Evolutionary conservation across 53 echinoderm and acorn worm species (phyloP).

Genomic region (Holothuria leucospilota): DNA sequence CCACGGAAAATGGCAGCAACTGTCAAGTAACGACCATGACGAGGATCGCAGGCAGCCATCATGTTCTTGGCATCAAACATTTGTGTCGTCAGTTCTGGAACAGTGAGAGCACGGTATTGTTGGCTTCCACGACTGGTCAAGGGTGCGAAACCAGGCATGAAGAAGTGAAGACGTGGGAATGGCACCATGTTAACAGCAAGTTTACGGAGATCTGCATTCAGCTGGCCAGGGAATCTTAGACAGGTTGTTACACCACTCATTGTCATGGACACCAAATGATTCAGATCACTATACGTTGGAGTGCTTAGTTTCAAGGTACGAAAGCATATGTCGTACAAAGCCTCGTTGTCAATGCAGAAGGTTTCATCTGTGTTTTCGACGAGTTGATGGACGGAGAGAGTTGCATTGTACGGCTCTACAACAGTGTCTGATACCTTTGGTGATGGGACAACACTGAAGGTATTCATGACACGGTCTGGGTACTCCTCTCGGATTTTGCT

Average conservation of each 20-base stretch:
- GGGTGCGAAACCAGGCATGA: slow-evolving; percentile 82
- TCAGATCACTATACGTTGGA: slow-evolving; percentile 91
- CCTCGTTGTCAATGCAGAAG: slow-evolving; percentile 68
- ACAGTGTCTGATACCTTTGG: slow-evolving; percentile 81
- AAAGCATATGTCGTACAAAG: slow-evolving; percentile 75
- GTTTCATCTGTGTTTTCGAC: slow-evolving; percentile 68
- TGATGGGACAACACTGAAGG: slow-evolving; percentile 91
- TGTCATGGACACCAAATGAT: slow-evolving; percentile 85
- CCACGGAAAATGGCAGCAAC: slow-evolving; percentile 93
- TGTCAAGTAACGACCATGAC: slow-evolving; percentile 81
- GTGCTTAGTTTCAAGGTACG: slow-evolving; percentile 87
- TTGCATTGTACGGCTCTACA: slow-evolving; percentile 66
- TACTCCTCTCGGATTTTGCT: slow-evolving; percentile 90
- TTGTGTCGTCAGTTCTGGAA: slow-evolving; percentile 81
- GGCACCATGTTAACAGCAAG: slow-evolving; percentile 85
- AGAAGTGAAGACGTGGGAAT: slow-evolving; percentile 85
- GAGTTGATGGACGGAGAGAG: slow-evolving; percentile 65
- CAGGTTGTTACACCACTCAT: slow-evolving; percentile 97
- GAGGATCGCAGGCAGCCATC: slow-evolving; percentile 89
- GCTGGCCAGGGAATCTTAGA: slow-evolving; percentile 78
- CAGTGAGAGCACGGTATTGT: slow-evolving; percentile 77
- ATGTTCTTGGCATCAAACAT: slow-evolving; percentile 89
- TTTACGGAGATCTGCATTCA: slow-evolving; percentile 81
- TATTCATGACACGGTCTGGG: slow-evolving; percentile 89
- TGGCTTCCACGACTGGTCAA: slow-evolving; percentile 82